Conservation (phyloP, 2,113 vertebrate species). For the Rutilus rutilus region DNA sequence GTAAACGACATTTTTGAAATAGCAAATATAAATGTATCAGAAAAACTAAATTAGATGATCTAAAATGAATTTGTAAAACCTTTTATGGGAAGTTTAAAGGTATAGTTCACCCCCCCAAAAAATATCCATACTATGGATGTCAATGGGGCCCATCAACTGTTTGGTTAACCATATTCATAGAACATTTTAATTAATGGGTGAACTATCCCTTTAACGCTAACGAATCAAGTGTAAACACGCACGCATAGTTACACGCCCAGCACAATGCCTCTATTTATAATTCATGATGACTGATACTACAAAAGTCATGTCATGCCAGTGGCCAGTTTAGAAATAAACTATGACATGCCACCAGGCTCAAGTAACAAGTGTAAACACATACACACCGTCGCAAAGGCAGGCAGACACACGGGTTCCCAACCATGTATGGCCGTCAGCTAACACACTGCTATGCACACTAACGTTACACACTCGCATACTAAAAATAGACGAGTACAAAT, state of each 20-base stretch:
- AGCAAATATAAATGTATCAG: too few relatives aligned
- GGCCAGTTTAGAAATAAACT: conserved; percentile 24
- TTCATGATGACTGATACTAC: not conserved
- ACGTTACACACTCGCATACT: conserved; percentile 59
- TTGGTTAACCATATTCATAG: too few relatives aligned
- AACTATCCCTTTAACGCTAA: not conserved
- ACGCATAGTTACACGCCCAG: not conserved
- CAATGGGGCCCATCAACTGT: too few relatives aligned
- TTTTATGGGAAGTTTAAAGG: not conserved
- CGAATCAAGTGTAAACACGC: not conserved
- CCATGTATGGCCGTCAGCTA: conserved; percentile 62
- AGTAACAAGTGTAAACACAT: conserved; percentile 27
- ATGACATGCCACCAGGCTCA: not conserved
- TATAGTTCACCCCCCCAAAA: too few relatives aligned
- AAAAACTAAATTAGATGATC: too few relatives aligned
- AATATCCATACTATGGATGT: too few relatives aligned
- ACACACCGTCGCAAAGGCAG: conserved; percentile 14
- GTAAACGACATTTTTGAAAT: not conserved
- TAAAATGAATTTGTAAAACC: not conserved
- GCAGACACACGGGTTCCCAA: conserved; percentile 40
- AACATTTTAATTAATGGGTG: too few relatives aligned
- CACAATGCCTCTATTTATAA: conserved; percentile 9
- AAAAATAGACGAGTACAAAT: conserved; percentile 69
- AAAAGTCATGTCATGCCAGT: conserved; percentile 16
- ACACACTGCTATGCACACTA: conserved; percentile 46